Conservation (phyloP, 2,888 invertebrate species). For the Drosophila buzzatii region DNA sequence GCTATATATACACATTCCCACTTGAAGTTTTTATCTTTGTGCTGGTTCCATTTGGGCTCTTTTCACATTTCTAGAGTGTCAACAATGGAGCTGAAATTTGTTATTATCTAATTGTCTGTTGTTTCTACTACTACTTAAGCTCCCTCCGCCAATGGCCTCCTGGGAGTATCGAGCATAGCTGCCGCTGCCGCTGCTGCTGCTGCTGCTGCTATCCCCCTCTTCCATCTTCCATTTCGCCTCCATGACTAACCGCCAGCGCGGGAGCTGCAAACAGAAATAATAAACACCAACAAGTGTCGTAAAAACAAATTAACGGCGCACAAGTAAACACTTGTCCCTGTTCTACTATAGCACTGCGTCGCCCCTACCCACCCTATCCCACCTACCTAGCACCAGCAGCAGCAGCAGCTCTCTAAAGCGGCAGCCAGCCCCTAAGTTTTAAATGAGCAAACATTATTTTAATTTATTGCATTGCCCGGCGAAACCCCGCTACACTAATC, state of each 20-base stretch:
- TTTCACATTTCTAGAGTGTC: conserved; percentile 44
- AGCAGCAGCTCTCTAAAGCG: conserved; percentile 7
- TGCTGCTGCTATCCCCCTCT: background rate
- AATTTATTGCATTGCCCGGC: conserved; percentile 64
- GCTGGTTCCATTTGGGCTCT: conserved; percentile 18
- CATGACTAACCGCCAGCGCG: conserved; percentile 58
- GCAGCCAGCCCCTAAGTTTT: conserved; percentile 56
- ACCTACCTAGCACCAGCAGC: background rate
- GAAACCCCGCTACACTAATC: conserved; percentile 44
- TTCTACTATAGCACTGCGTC: background rate
- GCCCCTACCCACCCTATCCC: background rate
- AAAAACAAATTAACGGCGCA: conserved; percentile 72
- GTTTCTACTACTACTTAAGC: conserved; percentile 23
- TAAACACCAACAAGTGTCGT: conserved; percentile 73
- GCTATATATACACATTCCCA: conserved; percentile 6
- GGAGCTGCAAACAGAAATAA: conserved; percentile 69
- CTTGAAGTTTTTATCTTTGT: conserved; percentile 35
- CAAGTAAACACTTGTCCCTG: conserved; percentile 67
- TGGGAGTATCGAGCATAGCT: conserved; percentile 30
- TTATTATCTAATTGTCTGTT: conserved; percentile 64
- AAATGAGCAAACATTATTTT: conserved; percentile 72
- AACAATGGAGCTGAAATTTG: conserved; percentile 58
- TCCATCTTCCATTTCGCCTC: conserved; percentile 4
- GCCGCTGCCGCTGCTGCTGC: background rate
- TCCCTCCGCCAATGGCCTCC: conserved; percentile 38